Evolutionary conservation across 2,888 invertebrate species (phyloP).

Genomic region (Orthosia gothica): DNA sequence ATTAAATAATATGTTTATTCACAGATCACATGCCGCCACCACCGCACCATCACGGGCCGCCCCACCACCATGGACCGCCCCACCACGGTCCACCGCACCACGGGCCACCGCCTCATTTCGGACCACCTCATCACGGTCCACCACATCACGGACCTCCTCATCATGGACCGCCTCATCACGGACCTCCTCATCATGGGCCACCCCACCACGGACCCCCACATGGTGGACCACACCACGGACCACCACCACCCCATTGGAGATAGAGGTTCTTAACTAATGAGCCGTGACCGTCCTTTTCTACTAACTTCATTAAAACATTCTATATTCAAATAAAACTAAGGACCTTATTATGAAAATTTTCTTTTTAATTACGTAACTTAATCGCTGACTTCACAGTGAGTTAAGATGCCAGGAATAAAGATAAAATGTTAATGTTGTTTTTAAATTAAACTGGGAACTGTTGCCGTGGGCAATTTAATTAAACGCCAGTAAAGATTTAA

Average conservation of each 20-base stretch:
- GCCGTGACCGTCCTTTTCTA: background rate
- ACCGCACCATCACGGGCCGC: conserved; percentile 62
- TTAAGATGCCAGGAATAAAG: conserved; percentile 60
- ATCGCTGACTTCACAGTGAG: conserved; percentile 50
- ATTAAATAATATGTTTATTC: conserved; percentile 29
- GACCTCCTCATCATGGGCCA: conserved; percentile 32
- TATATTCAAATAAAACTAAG: conserved; percentile 38
- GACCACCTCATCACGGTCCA: conserved; percentile 37
- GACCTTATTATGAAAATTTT: conserved; percentile 31
- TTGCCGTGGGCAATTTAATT: conserved; percentile 42
- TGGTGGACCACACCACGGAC: conserved; percentile 27
- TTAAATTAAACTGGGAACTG: conserved; percentile 60
- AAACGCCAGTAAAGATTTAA: conserved; percentile 48
- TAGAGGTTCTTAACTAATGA: conserved; percentile 4
- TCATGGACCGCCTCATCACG: conserved; percentile 12
- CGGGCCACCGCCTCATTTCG: conserved; percentile 31
- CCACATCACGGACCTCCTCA: conserved; percentile 37
- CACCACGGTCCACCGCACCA: conserved; percentile 21
- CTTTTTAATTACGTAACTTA: conserved; percentile 58
- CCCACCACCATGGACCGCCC: conserved; percentile 41
- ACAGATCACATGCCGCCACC: conserved; percentile 70
- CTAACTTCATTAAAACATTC: conserved; percentile 11
- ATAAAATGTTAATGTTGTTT: conserved; percentile 66
- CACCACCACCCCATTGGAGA: conserved; percentile 43
- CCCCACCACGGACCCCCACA: conserved; percentile 38